Evolutionary conservation across 1,140 invertebrate species (phyloP).

Genomic region (Ptiloglossa arizonensis): DNA sequence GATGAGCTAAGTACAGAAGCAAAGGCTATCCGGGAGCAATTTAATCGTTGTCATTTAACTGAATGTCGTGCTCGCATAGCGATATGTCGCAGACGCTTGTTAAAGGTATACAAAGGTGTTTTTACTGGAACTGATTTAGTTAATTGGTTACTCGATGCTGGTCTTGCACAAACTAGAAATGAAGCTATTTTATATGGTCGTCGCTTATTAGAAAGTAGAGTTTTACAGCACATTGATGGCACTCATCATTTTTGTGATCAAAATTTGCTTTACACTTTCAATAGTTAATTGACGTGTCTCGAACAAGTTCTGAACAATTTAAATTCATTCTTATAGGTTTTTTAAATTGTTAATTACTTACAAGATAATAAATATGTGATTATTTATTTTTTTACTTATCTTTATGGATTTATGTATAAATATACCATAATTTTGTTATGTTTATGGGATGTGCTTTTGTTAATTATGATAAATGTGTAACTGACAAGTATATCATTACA

Average conservation of each 20-base stretch:
- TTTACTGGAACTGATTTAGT: slow-evolving; percentile 93
- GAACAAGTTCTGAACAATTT: not conserved
- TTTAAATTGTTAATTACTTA: not conserved
- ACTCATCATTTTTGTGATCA: slow-evolving; percentile 91
- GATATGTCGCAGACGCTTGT: slow-evolving; percentile 84
- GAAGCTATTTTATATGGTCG: slow-evolving; percentile 92
- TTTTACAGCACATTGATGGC: slow-evolving; percentile 91
- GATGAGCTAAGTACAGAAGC: slow-evolving; percentile 90
- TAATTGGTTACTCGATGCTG: slow-evolving; percentile 92
- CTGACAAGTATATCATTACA: not conserved
- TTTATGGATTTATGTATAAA: not conserved
- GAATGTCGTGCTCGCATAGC: slow-evolving; percentile 91
- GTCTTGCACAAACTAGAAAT: slow-evolving; percentile 87
- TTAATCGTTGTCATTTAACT: slow-evolving; percentile 91
- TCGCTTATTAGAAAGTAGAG: slow-evolving; percentile 90
- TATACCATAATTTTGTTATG: not conserved
- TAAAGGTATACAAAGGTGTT: slow-evolving; percentile 88
- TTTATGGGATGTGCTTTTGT: not conserved
- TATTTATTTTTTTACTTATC: slow-evolving; percentile 10
- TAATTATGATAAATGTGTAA: not conserved
- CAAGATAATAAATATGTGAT: not conserved
- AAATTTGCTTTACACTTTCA: slow-evolving; percentile 87
- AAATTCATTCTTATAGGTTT: slow-evolving; percentile 25
- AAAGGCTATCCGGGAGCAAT: slow-evolving; percentile 93
- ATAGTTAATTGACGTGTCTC: slow-evolving; percentile 48